Base-by-base conservation (phyloP, 2,888 invertebrate species). In the Drosophila conformis region DNA sequence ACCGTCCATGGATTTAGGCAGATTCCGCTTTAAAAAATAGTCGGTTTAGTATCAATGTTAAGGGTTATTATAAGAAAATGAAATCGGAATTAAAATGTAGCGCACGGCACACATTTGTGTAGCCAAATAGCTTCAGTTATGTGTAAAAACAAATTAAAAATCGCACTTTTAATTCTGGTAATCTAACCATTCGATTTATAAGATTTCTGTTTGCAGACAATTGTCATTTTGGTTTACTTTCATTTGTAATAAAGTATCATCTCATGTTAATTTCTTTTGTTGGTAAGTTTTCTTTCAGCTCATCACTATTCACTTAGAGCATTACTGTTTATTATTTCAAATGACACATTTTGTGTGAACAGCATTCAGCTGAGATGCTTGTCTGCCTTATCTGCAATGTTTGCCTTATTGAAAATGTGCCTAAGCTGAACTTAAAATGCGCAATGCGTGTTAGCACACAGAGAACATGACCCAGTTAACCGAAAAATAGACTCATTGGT, bases 381-480 rank as follows among this genome's bases (percentile, higher is more conserved):
- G 33, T 31, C 42, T 51, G 40, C 33, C 42, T 57, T 27, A 29
- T 46, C 46, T 15, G n/a, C n/a, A 42, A 57, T 69, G 52, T 58
- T 56, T 61, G 49, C 52, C 56, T 56, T 64, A 69, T 68, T 63
- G 70, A 63, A 70, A 57, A 66, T 78, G 67, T 57, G 59, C 68
- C 69, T 68, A 73, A 83, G 73, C 69, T 86, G 67, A 78, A 53
- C 79, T 87, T 87, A 73, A 87, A 83, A 84, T 83, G 61, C 82
- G 78, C 54, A 73, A 46, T 72, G 82, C 82, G 84, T 83, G 76
- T 65, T 56, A 21, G 29, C 70, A 61, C 31, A 60, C 69, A 61
- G 57, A 40, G 49, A 61, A 57, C n/a, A 60, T 56, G 35, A 71
- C 63, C 51, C 72, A 77, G 73, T 67, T 66, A 66, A 56, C 59